These are phyloP conservation scores for Spodoptera littoralis DNA, from an alignment of 2,888 invertebrate species.

Conservation along the genomic window DNA sequence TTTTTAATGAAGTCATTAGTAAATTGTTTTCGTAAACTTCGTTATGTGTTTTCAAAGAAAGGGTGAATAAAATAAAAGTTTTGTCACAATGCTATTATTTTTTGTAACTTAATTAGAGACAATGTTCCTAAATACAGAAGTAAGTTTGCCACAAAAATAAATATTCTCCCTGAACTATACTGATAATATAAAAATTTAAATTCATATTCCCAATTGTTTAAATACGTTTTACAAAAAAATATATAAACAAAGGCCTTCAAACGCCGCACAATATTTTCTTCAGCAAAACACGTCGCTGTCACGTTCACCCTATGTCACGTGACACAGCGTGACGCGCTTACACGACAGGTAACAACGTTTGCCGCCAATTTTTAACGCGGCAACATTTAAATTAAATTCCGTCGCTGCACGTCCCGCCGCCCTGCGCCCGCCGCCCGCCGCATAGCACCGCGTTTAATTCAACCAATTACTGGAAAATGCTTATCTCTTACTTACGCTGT, in stretches of 20 bases:
- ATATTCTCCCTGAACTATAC: too few relatives aligned
- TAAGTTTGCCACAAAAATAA: too few relatives aligned
- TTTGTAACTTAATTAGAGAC: not conserved
- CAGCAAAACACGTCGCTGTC: conserved; percentile 40
- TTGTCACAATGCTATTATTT: not conserved
- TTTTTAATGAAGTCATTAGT: conserved; percentile 32
- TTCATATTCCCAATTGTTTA: not conserved
- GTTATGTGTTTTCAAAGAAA: conserved; percentile 17
- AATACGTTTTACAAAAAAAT: not conserved
- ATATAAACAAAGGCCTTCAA: conserved; percentile 4
- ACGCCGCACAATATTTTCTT: conserved; percentile 36
- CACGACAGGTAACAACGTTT: conserved; percentile 80
- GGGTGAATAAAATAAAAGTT: conserved; percentile 21
- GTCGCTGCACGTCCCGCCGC: conserved; percentile 57
- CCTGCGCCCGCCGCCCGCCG: conserved; percentile 18
- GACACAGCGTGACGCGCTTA: conserved; percentile 52
- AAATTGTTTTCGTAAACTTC: conserved; percentile 27
- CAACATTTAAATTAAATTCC: conserved; percentile 86
- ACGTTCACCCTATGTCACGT: conserved; percentile 43
- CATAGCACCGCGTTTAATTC: conserved; percentile 71
- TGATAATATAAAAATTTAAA: too few relatives aligned
- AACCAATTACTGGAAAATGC: conserved; percentile 79
- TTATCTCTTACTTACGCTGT: conserved; percentile 74
- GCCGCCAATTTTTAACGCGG: conserved; percentile 80
- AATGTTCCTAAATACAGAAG: not conserved